Evolutionary conservation across 2,888 invertebrate species (phyloP), one percentile per base, ranked within the genome.

Genomic region (Eulithis prunata): DNA sequence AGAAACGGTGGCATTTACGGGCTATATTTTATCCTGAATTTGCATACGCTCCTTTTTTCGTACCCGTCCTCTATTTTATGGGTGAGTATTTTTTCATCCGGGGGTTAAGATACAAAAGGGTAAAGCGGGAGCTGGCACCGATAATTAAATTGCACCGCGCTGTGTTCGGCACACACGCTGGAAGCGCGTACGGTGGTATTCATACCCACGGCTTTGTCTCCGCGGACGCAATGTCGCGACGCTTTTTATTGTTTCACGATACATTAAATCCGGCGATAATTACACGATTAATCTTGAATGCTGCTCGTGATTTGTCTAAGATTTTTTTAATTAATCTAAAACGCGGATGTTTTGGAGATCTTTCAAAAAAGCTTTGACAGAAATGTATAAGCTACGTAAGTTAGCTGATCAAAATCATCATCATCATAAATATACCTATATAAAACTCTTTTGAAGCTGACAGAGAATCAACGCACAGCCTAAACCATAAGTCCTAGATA

Each of bases 1-100:
- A 93, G 93, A 93, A 93, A 93, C 93, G 93, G 93, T 93, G 93
- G 93, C 93, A 93, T 93, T 93, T 93, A 93, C 93, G 93, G 93
- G 93, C 93, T 93, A 93, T 93, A 93, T 93, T 93, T 93, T 93
- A 93, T 93, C 93, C 93, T 87, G 93, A 93, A 93, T 93, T 93
- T 93, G 93, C 93, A 93, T 93, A 93, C 93, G 93, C 93, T 93
- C 91, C 90, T 93, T 92, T 93, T 90, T 91, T 89, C 89, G 87
- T 90, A 91, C 91, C 92, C 91, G 91, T 92, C 91, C 90, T 91
- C 91, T 92, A 90, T 90, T 91, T 91, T 92, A 92, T 92, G 92
- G 92, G 93, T 90, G 92, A 91, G 93, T 86, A 91, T 93, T 93
- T 93, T 93, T 91, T 92, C 87, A 89, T 88, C 88, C 87, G 89